These are phyloP conservation scores for Lamproptera curius DNA, from an alignment of 2,888 invertebrate genomes.

Conservation along the genomic window DNA sequence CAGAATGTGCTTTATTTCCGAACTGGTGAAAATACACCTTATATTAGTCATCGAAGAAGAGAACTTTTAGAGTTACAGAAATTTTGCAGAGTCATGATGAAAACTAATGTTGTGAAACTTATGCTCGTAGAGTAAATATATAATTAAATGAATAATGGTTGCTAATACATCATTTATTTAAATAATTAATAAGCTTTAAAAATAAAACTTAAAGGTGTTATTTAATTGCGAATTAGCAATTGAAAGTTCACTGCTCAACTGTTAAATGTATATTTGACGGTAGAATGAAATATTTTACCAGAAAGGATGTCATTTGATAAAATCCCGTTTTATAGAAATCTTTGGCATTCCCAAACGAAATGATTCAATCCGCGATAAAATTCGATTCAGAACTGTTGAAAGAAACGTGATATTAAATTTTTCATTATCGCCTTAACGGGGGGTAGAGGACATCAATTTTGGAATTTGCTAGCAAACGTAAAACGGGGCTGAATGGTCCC, in stretches of 20 bases:
- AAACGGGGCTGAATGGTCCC: constrained; percentile 39
- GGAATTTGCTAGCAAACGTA: constrained; percentile 54
- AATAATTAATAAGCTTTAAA: too few relatives aligned
- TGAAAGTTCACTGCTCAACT: too few relatives aligned
- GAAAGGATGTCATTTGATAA: too few relatives aligned
- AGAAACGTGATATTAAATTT: constrained; percentile 51
- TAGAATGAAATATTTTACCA: too few relatives aligned
- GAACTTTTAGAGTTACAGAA: not conserved
- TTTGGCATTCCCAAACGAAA: constrained; percentile 30
- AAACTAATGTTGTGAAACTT: too few relatives aligned
- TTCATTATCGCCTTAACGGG: constrained; percentile 54
- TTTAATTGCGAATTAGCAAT: too few relatives aligned
- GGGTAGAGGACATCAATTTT: constrained; percentile 51
- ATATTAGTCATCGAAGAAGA: constrained; percentile 20
- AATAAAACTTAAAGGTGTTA: too few relatives aligned
- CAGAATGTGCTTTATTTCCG: constrained; percentile 39
- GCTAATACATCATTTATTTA: too few relatives aligned
- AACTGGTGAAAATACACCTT: constrained; percentile 38
- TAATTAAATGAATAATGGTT: too few relatives aligned
- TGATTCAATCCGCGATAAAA: constrained; percentile 42
- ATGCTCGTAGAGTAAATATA: too few relatives aligned
- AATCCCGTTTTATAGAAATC: too few relatives aligned
- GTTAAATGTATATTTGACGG: too few relatives aligned
- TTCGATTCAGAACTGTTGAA: constrained; percentile 49
- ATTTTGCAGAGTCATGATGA: not conserved